These are phyloP conservation scores for Saccopteryx leptura DNA, from an alignment of 2,113 vertebrate genomes.

Conservation along the genomic window DNA sequence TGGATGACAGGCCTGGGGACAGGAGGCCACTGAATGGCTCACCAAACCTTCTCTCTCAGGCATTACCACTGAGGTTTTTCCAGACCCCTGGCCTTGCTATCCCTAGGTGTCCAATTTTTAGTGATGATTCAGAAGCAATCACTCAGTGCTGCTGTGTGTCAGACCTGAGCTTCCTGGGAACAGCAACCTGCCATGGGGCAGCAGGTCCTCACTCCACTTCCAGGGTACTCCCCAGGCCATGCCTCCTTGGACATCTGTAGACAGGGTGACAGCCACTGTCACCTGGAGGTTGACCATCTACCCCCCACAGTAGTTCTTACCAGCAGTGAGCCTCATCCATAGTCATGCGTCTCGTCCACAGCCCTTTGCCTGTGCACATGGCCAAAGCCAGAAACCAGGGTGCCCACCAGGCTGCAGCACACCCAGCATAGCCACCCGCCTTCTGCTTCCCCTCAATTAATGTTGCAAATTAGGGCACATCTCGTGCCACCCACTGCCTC, in stretches of 20 bases:
- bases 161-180: neutral
- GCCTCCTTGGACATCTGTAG: neutral
- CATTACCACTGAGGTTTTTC: neutral
- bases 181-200: neutral
- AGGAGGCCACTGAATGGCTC: neutral
- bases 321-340: neutral
- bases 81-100: neutral
- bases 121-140: neutral
- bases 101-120: neutral
- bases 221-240: neutral
- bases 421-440: neutral
- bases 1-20: neutral
- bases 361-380: too few species aligned
- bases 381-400: neutral
- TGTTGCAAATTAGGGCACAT: neutral
- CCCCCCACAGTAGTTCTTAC: too few species aligned
- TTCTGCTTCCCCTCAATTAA: neutral
- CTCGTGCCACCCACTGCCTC: neutral
- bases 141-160: rapidly evolving
- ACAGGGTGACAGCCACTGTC: neutral
- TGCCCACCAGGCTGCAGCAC: neutral
- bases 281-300: neutral
- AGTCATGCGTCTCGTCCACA: neutral
- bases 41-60: too few species aligned
- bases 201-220: neutral